Base-by-base conservation (phyloP, 2,113 vertebrate species). In the Platycercus adscitus region DNA sequence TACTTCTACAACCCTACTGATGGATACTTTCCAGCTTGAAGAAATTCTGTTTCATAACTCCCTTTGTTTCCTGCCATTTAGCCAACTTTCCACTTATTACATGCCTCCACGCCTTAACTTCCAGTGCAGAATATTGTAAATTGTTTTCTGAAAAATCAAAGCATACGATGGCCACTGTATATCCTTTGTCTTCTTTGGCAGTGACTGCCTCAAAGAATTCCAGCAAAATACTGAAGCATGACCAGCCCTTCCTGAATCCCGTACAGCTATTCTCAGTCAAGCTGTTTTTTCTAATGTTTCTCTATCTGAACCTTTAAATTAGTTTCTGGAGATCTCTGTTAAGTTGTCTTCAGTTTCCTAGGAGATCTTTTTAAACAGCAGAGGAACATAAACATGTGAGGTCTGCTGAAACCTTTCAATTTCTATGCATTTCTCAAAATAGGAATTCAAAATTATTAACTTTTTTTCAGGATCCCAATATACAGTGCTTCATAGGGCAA, bases 11-110 rank as follows among this genome's bases (percentile, higher is more conserved):
- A 47, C 52, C 44, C 23, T 73, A 63, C 49, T 90, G 70, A 86
- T 60, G 43, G 78, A 75, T 65, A 72, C 73, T 96, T 97, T 97
- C 86, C 93, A 98, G 91, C 77, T 55, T 60, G 37, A 94, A 84
- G 68, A 91, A 77, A 71, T 93, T 96, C 81, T 11, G 2, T 84
- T 97, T 97, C 95, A 93, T 95, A 96, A 94, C 82, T 94, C 39
- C 89, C 75, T 95, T 97, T 96, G 61, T 96, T 98, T 98, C 96
- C 96, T 91, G 89, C 44, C 58, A 73, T 64, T 83, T 93, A 84
- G 91, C 97, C 97, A 98, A 96, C 89, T 96, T 98, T 98, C 96
- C 95, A 95, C 83, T 95, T 96, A 93, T 89, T 97, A 93, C 49
- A 93, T 56, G 90, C 88, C 88, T 96, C 85, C 79, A 94, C 31